Percentiles rank a stretch among this genome's conserved stretches.
These are phyloP conservation scores for Salminus brasiliensis DNA, from an alignment of 2,113 vertebrate genomes.

Conservation along the genomic window DNA sequence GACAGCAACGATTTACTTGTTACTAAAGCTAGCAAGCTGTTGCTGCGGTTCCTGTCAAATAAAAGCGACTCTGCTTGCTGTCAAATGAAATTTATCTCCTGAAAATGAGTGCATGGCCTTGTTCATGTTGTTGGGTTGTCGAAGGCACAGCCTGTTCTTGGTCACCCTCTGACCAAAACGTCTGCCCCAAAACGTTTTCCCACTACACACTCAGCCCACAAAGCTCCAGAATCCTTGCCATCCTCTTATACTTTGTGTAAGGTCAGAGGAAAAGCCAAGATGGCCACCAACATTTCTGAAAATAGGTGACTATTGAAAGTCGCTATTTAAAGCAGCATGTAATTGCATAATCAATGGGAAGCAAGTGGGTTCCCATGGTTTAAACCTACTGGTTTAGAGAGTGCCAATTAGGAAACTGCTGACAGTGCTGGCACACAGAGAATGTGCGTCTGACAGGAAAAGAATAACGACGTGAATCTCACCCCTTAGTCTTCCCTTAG, in stretches of 20 bases:
- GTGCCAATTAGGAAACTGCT: slow-evolving; percentile 14
- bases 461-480: background rate
- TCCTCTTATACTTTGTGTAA: background rate
- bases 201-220: background rate
- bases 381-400: slow-evolving; percentile 5
- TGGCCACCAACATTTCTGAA: slow-evolving; percentile 23
- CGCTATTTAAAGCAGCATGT: slow-evolving; percentile 44
- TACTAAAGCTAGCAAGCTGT: background rate
- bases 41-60: background rate
- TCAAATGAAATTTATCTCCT: background rate
- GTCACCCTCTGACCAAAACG: background rate
- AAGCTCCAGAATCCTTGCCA: background rate
- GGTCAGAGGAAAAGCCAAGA: slow-evolving; percentile 13
- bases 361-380: slow-evolving; percentile 15
- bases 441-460: background rate
- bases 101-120: background rate
- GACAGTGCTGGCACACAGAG: background rate
- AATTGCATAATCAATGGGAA: slow-evolving; percentile 35
- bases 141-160: background rate
- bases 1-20: background rate
- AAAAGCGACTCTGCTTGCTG: background rate
- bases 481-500: background rate
- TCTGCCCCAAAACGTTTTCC: background rate
- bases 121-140: background rate
- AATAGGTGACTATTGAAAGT: slow-evolving; percentile 1